Evolutionary conservation across 2,113 vertebrate genomes (phyloP).

Genomic region (Porphyrio hochstetteri): DNA sequence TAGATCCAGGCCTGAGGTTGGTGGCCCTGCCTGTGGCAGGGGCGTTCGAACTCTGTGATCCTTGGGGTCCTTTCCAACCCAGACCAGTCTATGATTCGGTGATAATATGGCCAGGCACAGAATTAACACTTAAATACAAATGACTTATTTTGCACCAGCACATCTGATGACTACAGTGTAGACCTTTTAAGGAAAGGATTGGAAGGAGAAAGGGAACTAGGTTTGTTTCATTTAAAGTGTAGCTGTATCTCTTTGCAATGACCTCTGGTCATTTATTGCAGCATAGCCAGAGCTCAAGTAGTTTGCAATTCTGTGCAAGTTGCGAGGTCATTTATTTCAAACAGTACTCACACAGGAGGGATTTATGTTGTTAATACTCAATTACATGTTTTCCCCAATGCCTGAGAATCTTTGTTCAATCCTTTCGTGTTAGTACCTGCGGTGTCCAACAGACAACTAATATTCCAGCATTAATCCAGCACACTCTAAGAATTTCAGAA

Average conservation of each 20-base stretch:
- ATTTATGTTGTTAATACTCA: not conserved
- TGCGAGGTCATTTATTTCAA: not conserved
- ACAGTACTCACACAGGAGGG: rapidly evolving
- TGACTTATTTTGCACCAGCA: not conserved
- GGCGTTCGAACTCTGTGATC: too few species aligned
- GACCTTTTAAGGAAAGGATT: not conserved
- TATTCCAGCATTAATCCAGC: not conserved
- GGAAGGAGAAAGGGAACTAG: not conserved
- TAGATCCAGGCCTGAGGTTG: too few species aligned
- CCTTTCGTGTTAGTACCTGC: not conserved
- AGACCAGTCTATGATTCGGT: too few species aligned
- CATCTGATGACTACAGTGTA: not conserved
- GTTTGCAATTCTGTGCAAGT: not conserved
- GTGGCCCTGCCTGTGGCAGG: too few species aligned
- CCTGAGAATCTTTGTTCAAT: not conserved
- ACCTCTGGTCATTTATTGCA: not conserved
- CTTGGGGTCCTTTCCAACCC: too few species aligned
- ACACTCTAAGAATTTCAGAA: not conserved
- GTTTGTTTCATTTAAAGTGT: not conserved
- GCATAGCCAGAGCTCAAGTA: not conserved
- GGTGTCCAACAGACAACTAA: not conserved
- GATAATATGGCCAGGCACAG: not conserved
- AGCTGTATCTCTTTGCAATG: not conserved
- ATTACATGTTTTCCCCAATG: not conserved
- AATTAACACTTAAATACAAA: not conserved